Conservation (phyloP, 2,888 invertebrate genomes). For the Leptogaster cylindrica region DNA sequence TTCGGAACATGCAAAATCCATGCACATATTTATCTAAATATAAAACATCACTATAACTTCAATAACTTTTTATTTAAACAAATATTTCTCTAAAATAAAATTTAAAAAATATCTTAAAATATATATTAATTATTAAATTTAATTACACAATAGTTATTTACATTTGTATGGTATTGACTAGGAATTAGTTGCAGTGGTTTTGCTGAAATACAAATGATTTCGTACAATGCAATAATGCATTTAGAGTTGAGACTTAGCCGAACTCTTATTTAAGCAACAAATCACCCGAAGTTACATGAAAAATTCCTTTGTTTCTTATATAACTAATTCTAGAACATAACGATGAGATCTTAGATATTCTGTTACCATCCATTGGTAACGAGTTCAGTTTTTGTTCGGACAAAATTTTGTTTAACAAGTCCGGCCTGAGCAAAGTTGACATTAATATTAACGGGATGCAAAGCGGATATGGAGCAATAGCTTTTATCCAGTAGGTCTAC, state of each 20-base stretch:
- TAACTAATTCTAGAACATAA: conserved; percentile 10
- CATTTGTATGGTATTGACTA: conserved; percentile 46
- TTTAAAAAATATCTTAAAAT: conserved; percentile 39
- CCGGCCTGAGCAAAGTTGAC: conserved; percentile 71
- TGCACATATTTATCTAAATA: too few species aligned
- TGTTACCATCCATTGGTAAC: conserved; percentile 60
- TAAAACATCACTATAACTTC: too few species aligned
- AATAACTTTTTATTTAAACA: conserved; percentile 39
- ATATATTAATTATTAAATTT: conserved; percentile 33
- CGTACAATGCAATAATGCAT: too few species aligned
- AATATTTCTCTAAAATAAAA: conserved; percentile 30
- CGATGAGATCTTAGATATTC: conserved; percentile 24
- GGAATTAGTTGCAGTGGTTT: conserved; percentile 45
- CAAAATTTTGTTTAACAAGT: conserved; percentile 43
- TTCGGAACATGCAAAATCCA: too few species aligned
- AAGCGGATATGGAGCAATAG: conserved; percentile 65
- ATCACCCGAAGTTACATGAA: neutral
- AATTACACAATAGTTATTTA: conserved; percentile 43
- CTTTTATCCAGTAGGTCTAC: conserved; percentile 66
- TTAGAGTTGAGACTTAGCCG: too few species aligned
- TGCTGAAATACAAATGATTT: conserved; percentile 22
- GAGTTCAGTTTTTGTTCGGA: conserved; percentile 58
- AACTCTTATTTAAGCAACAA: too few species aligned
- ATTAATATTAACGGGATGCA: conserved; percentile 89
- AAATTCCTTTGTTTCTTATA: conserved; percentile 6